phyloP scores from a whole-genome alignment of 2,797 vertebrate species.

The Miichthys miiuy region DNA sequence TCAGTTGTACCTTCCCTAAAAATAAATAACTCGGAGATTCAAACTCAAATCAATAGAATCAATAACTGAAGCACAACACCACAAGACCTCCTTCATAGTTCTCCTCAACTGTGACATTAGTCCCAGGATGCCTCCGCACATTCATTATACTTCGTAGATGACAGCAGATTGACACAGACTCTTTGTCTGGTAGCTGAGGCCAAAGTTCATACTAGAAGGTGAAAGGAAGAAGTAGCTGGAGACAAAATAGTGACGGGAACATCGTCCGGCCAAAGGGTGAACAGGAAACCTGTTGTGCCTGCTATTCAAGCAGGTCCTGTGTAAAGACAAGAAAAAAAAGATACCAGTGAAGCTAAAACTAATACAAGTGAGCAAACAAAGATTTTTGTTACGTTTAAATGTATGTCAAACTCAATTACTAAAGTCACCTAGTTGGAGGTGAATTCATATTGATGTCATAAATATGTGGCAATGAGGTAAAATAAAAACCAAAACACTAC shows the following conservation, averaged over 20 bases:
- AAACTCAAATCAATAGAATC: constrained; percentile 59
- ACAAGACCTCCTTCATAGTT: constrained; percentile 49
- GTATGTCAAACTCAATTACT: neutral
- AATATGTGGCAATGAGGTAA: neutral
- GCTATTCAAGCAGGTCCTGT: constrained; percentile 87
- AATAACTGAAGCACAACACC: constrained; percentile 54
- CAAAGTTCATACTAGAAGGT: constrained; percentile 69
- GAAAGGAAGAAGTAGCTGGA: constrained; percentile 74
- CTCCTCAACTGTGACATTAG: constrained; percentile 43
- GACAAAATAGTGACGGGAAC: constrained; percentile 66
- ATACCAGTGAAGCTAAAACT: constrained; percentile 34
- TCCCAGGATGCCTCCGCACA: constrained; percentile 67
- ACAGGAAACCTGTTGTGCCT: constrained; percentile 53
- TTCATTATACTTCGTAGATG: constrained; percentile 73
- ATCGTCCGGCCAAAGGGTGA: constrained; percentile 46
- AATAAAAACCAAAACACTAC: neutral
- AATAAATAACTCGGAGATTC: constrained; percentile 67
- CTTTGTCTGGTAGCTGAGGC: constrained; percentile 59
- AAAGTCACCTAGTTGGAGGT: neutral
- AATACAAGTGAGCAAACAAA: constrained; percentile 37
- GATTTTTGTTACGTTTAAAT: neutral
- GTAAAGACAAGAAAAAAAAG: constrained; percentile 36
- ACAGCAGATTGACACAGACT: constrained; percentile 64
- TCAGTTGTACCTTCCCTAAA: constrained; percentile 44
- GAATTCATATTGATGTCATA: neutral